Percentiles rank a stretch among this genome's conserved stretches.
These are phyloP conservation scores for Periparus ater DNA, from an alignment of 2,797 vertebrate genomes.

Conservation along the genomic window DNA sequence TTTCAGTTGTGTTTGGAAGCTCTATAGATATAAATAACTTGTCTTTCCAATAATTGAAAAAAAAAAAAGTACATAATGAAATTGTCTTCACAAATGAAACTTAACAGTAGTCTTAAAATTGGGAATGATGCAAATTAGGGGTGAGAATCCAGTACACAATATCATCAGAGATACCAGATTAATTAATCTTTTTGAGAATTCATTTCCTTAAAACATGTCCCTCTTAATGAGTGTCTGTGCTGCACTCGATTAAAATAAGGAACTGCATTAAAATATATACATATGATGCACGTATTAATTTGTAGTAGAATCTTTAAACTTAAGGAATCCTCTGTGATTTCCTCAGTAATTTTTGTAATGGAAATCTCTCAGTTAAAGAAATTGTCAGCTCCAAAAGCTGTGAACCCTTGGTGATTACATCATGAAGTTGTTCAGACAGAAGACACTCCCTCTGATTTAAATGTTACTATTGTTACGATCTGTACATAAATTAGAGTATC, in stretches of 20 bases:
- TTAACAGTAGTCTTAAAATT: neutral
- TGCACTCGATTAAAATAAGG: neutral
- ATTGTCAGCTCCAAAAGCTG: neutral
- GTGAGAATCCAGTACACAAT: neutral
- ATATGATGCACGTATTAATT: neutral
- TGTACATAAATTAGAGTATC: neutral
- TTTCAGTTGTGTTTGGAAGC: slow-evolving; percentile 31
- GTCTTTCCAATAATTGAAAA: neutral
- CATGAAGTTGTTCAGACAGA: neutral
- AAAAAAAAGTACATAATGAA: neutral
- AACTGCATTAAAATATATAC: neutral
- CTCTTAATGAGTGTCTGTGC: neutral
- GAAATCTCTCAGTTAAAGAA: neutral
- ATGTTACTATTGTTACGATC: neutral
- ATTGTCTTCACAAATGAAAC: neutral
- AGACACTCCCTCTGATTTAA: neutral
- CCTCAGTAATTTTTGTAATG: neutral
- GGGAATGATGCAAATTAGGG: neutral
- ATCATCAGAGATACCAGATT: neutral
- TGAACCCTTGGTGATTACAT: neutral
- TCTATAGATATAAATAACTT: slow-evolving; percentile 4
- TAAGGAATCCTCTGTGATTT: neutral
- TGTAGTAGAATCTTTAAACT: neutral
- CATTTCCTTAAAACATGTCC: neutral
- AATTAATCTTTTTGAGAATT: neutral